Conservation (phyloP, 1,140 invertebrate species). For the Panagrolaimus sp. region DNA sequence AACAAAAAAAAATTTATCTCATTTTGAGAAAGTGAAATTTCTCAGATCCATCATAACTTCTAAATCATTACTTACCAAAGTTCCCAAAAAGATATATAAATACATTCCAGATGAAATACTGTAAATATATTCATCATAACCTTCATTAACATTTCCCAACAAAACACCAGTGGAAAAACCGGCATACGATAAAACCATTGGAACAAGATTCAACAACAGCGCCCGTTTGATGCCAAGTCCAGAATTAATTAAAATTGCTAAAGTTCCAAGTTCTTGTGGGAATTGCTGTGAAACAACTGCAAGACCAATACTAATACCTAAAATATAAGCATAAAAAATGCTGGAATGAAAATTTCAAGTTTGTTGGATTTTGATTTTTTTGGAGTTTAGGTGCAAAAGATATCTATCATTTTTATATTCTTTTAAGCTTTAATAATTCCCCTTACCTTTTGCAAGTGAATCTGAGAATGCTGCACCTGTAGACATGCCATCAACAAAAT, state of each 20-base stretch:
- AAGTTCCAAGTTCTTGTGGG: slow-evolving; percentile 67
- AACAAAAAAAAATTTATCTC: too few species aligned
- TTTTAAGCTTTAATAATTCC: too few species aligned
- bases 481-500: slow-evolving; percentile 69
- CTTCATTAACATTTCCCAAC: slow-evolving; percentile 34
- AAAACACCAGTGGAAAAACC: slow-evolving; percentile 40
- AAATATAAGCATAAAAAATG: too few species aligned
- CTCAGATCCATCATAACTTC: too few species aligned
- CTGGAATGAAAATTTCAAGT: too few species aligned
- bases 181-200: slow-evolving; percentile 43
- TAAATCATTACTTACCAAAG: slow-evolving; percentile 32
- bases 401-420: too few species aligned
- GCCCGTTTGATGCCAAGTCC: slow-evolving; percentile 46
- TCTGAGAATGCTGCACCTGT: slow-evolving; percentile 69
- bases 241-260: slow-evolving; percentile 30
- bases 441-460: slow-evolving; percentile 64
- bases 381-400: too few species aligned
- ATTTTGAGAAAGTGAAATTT: too few species aligned
- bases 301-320: slow-evolving; percentile 66
- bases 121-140: slow-evolving; percentile 48
- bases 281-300: slow-evolving; percentile 70
- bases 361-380: too few species aligned
- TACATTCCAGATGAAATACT: slow-evolving; percentile 54
- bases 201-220: slow-evolving; percentile 45
- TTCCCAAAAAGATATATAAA: slow-evolving; percentile 53